Conservation (phyloP, 2,888 invertebrate species). For the Drepana falcataria region DNA sequence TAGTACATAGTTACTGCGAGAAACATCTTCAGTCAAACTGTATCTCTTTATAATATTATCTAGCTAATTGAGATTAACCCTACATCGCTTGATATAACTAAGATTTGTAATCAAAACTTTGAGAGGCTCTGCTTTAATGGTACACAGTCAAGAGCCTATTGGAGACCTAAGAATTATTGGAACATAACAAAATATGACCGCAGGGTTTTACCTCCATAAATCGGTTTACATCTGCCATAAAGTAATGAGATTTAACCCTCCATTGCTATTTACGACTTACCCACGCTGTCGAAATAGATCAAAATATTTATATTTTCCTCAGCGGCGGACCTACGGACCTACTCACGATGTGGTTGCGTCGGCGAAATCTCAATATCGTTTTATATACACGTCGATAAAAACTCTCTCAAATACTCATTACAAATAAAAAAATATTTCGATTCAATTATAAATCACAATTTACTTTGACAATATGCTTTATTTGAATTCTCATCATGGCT, state of each 20-base stretch:
- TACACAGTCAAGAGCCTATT: slow-evolving; percentile 19
- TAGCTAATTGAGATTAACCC: no score
- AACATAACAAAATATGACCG: slow-evolving; percentile 70
- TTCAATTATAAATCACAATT: no score
- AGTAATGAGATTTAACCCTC: slow-evolving; percentile 75
- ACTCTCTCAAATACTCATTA: no score
- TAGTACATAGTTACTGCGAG: no score
- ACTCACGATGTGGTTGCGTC: slow-evolving; percentile 5
- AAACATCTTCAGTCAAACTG: no score
- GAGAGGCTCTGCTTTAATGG: slow-evolving; percentile 18
- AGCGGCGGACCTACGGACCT: slow-evolving; percentile 5
- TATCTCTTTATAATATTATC: no score
- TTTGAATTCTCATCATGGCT: no score
- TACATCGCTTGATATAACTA: not conserved
- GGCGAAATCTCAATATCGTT: not conserved
- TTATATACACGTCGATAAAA: no score
- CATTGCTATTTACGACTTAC: slow-evolving; percentile 65
- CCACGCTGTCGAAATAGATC: slow-evolving; percentile 52
- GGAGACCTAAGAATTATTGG: slow-evolving; percentile 61
- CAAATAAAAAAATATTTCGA: no score
- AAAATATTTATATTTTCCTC: slow-evolving; percentile 47
- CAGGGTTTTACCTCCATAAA: slow-evolving; percentile 60
- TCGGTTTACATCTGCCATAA: slow-evolving; percentile 73
- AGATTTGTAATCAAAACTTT: not conserved
- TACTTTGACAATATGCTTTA: no score